Evolutionary conservation across 2,113 vertebrate species (phyloP).

Genomic region (Oncorhynchus mykiss): DNA sequence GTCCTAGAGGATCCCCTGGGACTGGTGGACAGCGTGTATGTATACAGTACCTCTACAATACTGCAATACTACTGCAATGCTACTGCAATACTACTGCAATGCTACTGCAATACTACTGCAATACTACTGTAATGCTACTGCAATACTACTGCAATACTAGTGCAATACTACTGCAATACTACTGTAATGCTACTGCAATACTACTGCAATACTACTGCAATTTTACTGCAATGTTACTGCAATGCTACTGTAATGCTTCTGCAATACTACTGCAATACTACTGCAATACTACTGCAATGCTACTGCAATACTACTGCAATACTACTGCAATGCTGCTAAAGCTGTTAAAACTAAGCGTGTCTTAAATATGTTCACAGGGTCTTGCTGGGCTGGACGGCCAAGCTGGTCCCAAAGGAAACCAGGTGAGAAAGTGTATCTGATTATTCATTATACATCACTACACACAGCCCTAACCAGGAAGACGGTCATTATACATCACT

Average conservation of each 20-base stretch:
- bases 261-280: conserved; percentile 6
- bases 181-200: neutral
- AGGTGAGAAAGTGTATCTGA: conserved; percentile 76
- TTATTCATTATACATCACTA: neutral
- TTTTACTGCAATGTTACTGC: neutral
- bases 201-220: too few species aligned
- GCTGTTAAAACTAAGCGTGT: neutral
- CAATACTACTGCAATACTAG: neutral
- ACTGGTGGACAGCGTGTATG: conserved; percentile 89
- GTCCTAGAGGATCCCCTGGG: conserved; percentile 89
- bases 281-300: too few species aligned
- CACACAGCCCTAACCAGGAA: too few species aligned
- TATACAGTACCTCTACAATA: conserved; percentile 25
- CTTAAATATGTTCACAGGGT: conserved; percentile 72
- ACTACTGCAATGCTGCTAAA: too few species aligned
- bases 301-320: neutral
- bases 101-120: neutral
- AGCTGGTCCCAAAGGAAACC: conserved; percentile 93
- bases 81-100: conserved; percentile 13
- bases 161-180: neutral
- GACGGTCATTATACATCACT: too few species aligned
- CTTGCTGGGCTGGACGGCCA: conserved; percentile 90
- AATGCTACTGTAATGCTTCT: neutral
- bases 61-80: neutral
- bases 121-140: neutral